These are phyloP conservation scores for Tachysurus vachellii DNA, from an alignment of 2,113 vertebrate genomes.

Conservation along the genomic window DNA sequence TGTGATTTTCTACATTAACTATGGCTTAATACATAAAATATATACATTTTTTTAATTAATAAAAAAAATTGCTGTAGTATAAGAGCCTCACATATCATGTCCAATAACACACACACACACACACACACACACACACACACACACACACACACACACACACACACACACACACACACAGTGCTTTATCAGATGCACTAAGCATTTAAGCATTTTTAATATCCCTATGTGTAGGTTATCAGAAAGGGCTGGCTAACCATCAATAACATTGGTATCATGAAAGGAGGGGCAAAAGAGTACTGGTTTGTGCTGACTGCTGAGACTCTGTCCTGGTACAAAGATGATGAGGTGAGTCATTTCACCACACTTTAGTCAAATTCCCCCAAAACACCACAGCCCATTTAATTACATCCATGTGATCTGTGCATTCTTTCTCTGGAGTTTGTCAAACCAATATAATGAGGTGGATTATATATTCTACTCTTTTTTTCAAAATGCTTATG, in stretches of 20 bases:
- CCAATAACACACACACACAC: background rate
- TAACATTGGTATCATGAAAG: slow-evolving; percentile 93
- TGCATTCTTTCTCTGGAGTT: background rate
- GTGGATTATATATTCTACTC: background rate
- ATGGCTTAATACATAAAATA: background rate
- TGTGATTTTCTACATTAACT: background rate
- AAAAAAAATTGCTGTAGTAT: background rate
- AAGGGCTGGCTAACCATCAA: slow-evolving; percentile 92
- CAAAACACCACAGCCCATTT: background rate
- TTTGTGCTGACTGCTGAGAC: slow-evolving; percentile 91
- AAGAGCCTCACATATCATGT: background rate
- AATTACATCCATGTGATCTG: background rate
- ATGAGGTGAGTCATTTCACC: slow-evolving; percentile 77
- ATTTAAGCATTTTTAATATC: slow-evolving; percentile 1
- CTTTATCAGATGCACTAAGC: background rate
- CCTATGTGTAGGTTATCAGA: slow-evolving; percentile 81
- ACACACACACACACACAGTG: slow-evolving; percentile 5
- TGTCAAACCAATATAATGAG: background rate
- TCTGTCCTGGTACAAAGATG: slow-evolving; percentile 94
- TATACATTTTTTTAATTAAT: background rate
- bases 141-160: background rate
- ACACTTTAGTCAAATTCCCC: background rate
- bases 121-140: background rate
- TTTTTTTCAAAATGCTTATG: background rate
- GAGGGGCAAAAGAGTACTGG: slow-evolving; percentile 94